Evolutionary conservation across 2,797 vertebrate species (phyloP).

Genomic region (Lindbergichthys nudifrons): DNA sequence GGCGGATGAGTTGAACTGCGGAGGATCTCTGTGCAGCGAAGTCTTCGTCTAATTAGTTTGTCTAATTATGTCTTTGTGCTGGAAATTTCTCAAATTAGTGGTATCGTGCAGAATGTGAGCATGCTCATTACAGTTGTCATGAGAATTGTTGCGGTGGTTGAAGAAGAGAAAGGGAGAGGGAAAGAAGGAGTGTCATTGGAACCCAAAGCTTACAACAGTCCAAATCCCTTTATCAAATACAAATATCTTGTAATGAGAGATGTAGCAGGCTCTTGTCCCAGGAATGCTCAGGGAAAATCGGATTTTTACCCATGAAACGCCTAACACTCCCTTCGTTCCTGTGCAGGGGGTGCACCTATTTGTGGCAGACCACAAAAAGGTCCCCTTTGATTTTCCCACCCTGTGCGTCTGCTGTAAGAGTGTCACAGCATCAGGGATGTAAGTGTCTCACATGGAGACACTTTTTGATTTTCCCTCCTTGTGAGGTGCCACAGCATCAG

Average conservation of each 20-base stretch:
- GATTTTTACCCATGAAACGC: slow-evolving; percentile 52
- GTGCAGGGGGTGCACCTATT: slow-evolving; percentile 59
- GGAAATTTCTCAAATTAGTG: slow-evolving; percentile 91
- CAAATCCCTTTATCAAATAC: slow-evolving; percentile 63
- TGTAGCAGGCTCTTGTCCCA: slow-evolving; percentile 29
- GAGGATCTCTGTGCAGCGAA: slow-evolving; percentile 85
- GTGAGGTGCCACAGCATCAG: slow-evolving; percentile 48
- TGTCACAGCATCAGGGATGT: slow-evolving; percentile 70
- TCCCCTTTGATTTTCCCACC: slow-evolving; percentile 74
- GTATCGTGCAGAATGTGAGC: slow-evolving; percentile 86
- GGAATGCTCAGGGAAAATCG: slow-evolving; percentile 54
- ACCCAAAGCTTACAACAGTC: slow-evolving; percentile 54
- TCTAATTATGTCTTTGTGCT: slow-evolving; percentile 91
- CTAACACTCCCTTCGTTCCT: slow-evolving; percentile 15
- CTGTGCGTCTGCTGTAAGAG: slow-evolving; percentile 64
- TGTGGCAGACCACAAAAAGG: slow-evolving; percentile 73
- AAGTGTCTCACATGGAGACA: slow-evolving; percentile 63
- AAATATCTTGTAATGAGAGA: slow-evolving; percentile 56
- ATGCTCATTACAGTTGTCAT: slow-evolving; percentile 88
- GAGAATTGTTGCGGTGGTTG: slow-evolving; percentile 82
- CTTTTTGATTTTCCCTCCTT: slow-evolving; percentile 73
- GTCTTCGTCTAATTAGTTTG: slow-evolving; percentile 89
- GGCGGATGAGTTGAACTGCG: slow-evolving; percentile 87
- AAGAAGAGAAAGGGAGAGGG: slow-evolving; percentile 56
- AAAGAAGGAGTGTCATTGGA: slow-evolving; percentile 60